A percentile compares a stretch with the other conserved stretches of the same genome.
Evolutionary conservation across 2,888 invertebrate genomes (phyloP).

Genomic region (Heliconius aoede): DNA sequence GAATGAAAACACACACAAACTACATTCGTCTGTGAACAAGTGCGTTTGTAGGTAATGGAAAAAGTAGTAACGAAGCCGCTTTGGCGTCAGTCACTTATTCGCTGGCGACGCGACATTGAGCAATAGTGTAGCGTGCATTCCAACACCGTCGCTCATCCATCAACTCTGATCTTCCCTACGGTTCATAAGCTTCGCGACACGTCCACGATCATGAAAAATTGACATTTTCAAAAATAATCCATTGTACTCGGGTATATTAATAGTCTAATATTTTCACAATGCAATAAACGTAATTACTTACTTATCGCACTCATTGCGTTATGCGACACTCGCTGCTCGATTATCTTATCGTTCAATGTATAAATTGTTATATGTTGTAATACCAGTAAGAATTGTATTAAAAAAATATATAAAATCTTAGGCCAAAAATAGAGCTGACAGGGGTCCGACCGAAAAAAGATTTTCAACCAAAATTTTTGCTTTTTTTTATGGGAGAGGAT

Average conservation of each 20-base stretch:
- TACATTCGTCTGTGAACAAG: slow-evolving; percentile 1
- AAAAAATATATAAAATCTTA: no score
- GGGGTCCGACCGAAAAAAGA: no score
- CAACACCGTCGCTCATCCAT: slow-evolving; percentile 64
- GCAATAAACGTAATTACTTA: not conserved
- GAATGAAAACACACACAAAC: slow-evolving; percentile 19
- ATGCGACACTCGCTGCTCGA: no score
- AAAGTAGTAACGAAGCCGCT: slow-evolving; percentile 52
- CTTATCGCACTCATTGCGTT: no score
- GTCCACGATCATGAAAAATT: slow-evolving; percentile 57
- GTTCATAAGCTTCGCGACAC: slow-evolving; percentile 62
- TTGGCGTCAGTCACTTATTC: slow-evolving; percentile 65
- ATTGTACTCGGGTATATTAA: slow-evolving; percentile 32
- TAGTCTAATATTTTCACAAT: not conserved
- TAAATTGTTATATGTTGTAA: no score
- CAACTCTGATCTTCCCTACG: slow-evolving; percentile 52
- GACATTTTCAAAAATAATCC: slow-evolving; percentile 48
- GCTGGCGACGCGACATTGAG: slow-evolving; percentile 65
- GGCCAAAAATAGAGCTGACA: no score
- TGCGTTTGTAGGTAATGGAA: slow-evolving; percentile 24
- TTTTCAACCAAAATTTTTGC: no score
- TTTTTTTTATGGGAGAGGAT: no score
- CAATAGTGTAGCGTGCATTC: slow-evolving; percentile 65
- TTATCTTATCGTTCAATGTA: no score
- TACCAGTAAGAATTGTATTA: no score